phyloP scores from a whole-genome alignment of 37 sponge, comb jelly and placozoan genomes.

The Axinella damicornis region DNA sequence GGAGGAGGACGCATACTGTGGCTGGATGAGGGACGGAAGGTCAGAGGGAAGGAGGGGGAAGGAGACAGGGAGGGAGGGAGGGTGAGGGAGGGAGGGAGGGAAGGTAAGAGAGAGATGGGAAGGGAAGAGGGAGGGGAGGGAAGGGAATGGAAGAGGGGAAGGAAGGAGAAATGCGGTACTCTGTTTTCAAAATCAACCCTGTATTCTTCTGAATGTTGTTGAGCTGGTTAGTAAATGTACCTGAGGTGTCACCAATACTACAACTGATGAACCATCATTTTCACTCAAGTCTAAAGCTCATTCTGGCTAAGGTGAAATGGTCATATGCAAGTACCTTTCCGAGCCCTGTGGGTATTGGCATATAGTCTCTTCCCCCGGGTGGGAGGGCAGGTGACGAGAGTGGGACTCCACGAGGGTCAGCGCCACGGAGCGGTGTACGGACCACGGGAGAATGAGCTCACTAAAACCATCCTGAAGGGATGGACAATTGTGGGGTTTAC shows the following conservation, averaged over 20 bases:
- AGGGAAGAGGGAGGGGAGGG: too few relatives aligned
- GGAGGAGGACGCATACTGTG: constrained; percentile 16
- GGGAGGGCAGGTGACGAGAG: constrained; percentile 78
- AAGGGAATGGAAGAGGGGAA: too few relatives aligned
- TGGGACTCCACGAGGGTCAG: constrained; percentile 82
- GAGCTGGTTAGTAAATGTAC: too few relatives aligned
- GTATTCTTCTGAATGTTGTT: too few relatives aligned
- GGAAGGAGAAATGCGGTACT: too few relatives aligned
- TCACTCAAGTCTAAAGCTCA: too few relatives aligned
- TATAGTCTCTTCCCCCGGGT: constrained; percentile 83
- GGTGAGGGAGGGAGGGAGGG: constrained; percentile 11
- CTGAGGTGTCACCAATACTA: too few relatives aligned
- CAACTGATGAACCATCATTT: too few relatives aligned
- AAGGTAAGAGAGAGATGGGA: too few relatives aligned
- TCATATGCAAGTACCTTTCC: background rate
- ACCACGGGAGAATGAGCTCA: constrained; percentile 59
- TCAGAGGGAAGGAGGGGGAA: constrained; percentile 39
- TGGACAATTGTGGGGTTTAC: background rate
- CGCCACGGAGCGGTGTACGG: constrained; percentile 77
- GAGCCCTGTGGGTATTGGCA: constrained; percentile 2
- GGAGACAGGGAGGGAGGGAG: constrained; percentile 30
- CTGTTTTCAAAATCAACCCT: too few relatives aligned
- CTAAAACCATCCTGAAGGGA: constrained; percentile 51
- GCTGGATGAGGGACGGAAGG: too few relatives aligned
- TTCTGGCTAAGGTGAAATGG: too few relatives aligned